A percentile compares a stretch with the other conserved stretches of the same genome.
Evolutionary conservation across 2,113 vertebrate genomes (phyloP).

Genomic region (Eptesicus fuscus): DNA sequence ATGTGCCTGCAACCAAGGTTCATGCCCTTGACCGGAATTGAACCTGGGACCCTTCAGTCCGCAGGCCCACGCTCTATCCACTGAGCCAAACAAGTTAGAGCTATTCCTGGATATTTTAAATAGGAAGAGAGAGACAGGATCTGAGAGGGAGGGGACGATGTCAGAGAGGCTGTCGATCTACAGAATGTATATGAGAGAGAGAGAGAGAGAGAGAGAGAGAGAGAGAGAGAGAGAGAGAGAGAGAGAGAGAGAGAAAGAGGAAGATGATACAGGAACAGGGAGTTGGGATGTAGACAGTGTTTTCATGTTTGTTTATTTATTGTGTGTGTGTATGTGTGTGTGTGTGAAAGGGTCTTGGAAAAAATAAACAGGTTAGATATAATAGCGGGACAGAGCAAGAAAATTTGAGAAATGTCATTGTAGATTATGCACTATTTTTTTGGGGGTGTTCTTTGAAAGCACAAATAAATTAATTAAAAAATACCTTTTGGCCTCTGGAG

Average conservation of each 20-base stretch:
- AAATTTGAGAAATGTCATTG: not conserved
- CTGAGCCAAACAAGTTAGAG: too few relatives aligned
- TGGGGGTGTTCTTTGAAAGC: constrained; percentile 19
- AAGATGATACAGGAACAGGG: not conserved
- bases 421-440: not conserved
- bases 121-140: not conserved
- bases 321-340: not conserved
- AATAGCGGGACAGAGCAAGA: not conserved
- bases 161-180: not conserved
- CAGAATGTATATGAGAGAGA: not conserved
- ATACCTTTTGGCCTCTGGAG: not conserved
- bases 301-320: not conserved
- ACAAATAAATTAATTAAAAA: constrained; percentile 33
- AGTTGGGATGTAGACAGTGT: not conserved
- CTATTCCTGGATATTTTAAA: constrained; percentile 2
- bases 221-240: too few relatives aligned
- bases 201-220: not conserved
- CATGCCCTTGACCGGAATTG: too few relatives aligned
- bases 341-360: not conserved
- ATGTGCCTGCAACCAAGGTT: too few relatives aligned
- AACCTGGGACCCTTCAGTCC: too few relatives aligned
- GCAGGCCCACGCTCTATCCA: too few relatives aligned
- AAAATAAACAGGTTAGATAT: not conserved
- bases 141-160: not conserved
- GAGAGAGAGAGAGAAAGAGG: not conserved